Conservation (phyloP, 92 coral and sea anemone genomes). For the Palythoa grandiflora region DNA sequence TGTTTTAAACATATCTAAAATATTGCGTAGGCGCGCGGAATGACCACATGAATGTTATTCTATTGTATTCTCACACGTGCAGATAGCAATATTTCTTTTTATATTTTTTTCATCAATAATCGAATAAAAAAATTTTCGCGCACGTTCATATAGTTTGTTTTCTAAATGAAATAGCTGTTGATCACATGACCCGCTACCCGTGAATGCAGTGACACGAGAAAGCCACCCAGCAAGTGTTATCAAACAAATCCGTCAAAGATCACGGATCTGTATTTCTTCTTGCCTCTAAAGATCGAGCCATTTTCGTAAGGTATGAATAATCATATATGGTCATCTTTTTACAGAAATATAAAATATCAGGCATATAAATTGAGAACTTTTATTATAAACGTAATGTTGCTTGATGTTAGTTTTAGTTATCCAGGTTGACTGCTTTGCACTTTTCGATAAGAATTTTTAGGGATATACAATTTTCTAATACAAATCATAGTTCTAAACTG, state of each 20-base stretch:
- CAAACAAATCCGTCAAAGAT: background rate
- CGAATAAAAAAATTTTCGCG: too few species aligned
- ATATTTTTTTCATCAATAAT: too few species aligned
- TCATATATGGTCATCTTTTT: background rate
- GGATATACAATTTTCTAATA: too few species aligned
- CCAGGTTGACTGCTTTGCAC: too few species aligned
- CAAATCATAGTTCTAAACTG: too few species aligned
- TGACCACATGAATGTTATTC: too few species aligned
- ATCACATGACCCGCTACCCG: slow-evolving; percentile 3
- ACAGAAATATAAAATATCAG: background rate
- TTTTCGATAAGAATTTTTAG: too few species aligned
- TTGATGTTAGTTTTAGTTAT: background rate
- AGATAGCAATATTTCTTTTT: too few species aligned
- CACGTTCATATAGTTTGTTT: background rate
- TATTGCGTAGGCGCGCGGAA: too few species aligned
- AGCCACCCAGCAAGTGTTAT: background rate
- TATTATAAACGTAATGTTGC: too few species aligned
- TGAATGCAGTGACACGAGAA: background rate
- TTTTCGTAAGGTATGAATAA: background rate
- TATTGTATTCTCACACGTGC: too few species aligned
- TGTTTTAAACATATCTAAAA: too few species aligned
- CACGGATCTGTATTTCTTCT: background rate
- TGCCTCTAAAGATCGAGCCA: background rate
- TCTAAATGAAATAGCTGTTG: background rate
- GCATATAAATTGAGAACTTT: background rate